phyloP scores from a whole-genome alignment of 1,140 invertebrate genomes.

The Drosophila erecta region DNA sequence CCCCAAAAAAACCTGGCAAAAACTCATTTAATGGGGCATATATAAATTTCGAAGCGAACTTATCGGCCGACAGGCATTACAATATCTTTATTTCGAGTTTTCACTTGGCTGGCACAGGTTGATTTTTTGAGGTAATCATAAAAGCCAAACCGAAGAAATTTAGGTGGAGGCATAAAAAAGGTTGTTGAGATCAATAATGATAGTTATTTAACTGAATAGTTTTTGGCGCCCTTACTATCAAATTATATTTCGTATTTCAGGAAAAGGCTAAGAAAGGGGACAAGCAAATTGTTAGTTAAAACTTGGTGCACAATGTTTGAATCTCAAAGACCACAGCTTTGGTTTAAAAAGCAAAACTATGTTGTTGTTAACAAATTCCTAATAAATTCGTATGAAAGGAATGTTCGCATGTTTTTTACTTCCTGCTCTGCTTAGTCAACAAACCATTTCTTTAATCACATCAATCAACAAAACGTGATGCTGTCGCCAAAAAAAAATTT shows the following conservation, averaged over 20 bases:
- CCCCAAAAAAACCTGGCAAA: constrained; percentile 17
- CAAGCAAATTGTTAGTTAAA: neutral
- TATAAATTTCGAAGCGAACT: constrained; percentile 36
- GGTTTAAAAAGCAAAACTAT: too few species aligned
- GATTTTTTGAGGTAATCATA: constrained; percentile 18
- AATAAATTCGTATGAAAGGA: too few species aligned
- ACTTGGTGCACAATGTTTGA: neutral
- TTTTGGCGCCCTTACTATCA: too few species aligned
- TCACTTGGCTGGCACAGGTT: constrained; percentile 15
- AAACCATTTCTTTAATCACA: constrained; percentile 10
- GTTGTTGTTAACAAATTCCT: too few species aligned
- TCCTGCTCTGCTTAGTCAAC: constrained; percentile 35
- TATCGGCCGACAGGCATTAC: constrained; percentile 41
- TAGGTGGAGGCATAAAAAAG: neutral
- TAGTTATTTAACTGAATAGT: neutral
- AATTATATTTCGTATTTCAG: neutral
- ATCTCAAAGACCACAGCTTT: too few species aligned
- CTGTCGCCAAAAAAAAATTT: constrained; percentile 13
- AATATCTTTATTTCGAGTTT: constrained; percentile 47
- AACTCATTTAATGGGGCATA: constrained; percentile 40
- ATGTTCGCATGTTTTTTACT: constrained; percentile 1
- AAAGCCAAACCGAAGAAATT: constrained; percentile 7
- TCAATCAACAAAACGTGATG: constrained; percentile 36
- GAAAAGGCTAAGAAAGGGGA: too few species aligned
- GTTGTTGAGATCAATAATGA: neutral